Base-by-base conservation (phyloP, 1,140 invertebrate species). In the Tetramorium simillimum region DNA sequence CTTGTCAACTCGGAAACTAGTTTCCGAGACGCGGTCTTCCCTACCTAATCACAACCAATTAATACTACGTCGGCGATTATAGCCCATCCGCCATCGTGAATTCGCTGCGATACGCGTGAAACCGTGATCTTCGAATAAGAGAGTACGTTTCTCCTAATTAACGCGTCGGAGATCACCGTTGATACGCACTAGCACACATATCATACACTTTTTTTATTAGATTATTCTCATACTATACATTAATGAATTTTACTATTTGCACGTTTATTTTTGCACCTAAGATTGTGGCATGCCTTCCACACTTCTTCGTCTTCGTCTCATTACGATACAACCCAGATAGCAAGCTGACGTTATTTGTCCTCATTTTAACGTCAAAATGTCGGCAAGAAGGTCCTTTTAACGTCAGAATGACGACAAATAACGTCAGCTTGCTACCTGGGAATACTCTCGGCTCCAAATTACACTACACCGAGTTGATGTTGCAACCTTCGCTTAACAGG, bases 41-140 rank as follows among this genome's bases (percentile, higher is more conserved):
- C 60, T 90, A 86, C 53, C 56, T 90, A 86, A 86, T 92, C 91
- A 92, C 92, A 91, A 92, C 90, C 88, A 77, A 85, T 91, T 91
- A 91, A 92, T 92, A 92, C 91, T 92, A 89, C 70, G 24, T 46
- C 77, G 70, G 63, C 84, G 49, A 89, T 80, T 82, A 80, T 75
- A 92, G 87, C 77, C 82, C 28, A 53, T 87, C 24, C 33, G n/a
- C 14, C 80, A 21, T 72, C 53, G 18, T 33, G n/a, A 75, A 73
- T 60, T 75, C 14, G 40, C 78, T 72, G 37, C 12, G 53, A 80
- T 80, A 69, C n/a, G 43, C 62, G n/a, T 24, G 18, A 67, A 80
- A 80, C 18, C 14, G 21, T 77, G 18, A 46, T 51, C 28, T 53
- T 80, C n/a, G 14, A 80, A 80, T 28, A 28, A 49, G 21, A 46